Evolutionary conservation across 2,113 vertebrate genomes (phyloP), one percentile per base, ranked within the genome.

Genomic region (Otocyon megalotis): DNA sequence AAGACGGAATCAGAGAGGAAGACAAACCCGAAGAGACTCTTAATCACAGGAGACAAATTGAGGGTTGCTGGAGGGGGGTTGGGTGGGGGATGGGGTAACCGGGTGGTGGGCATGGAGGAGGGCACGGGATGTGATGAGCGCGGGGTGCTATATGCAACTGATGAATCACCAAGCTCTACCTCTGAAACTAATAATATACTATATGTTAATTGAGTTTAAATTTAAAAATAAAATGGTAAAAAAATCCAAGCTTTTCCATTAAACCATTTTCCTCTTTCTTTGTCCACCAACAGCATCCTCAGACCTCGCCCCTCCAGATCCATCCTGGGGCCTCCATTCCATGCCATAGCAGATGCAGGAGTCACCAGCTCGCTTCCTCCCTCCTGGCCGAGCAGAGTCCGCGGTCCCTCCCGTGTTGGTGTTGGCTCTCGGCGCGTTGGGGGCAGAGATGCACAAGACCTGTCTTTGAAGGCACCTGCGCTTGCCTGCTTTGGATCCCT

Each of bases 401-500:
- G 4, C 35, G 30, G 48, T 22, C 10, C 88, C 65, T 93, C 54
- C 71, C 28, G 2, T n/a, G 58, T 22, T 35, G n/a, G 2, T 37
- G 58, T 22, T 35, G 37, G 83, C 28, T 67, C 65, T 8, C 32
- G 20, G 32, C 9, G 15, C 53, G 24, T 71, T 26, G 28, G 32
- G 56, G 80, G 32, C 56, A 53, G 74, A 90, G 93, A 82, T 2
- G 54, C 72, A 43, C 62, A 92, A 77, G 60, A 74, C 24, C 58
- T 60, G 48, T 74, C 81, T 72, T 76, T 65, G 54, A 93, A 97
- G 91, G 77, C 93, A 43, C n/a, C 3, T 72, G 37, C 0, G 1
- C 26, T 91, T 79, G 54, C 30, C 56, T 43, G 85, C 88, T 95
- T 90, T 94, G 63, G 60, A 92, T 94, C 97, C 71, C 91, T 91